A percentile compares a stretch with the other conserved stretches of the same genome.
Evolutionary conservation across 2,797 vertebrate genomes (phyloP).

Genomic region (Simalia tracyae): DNA sequence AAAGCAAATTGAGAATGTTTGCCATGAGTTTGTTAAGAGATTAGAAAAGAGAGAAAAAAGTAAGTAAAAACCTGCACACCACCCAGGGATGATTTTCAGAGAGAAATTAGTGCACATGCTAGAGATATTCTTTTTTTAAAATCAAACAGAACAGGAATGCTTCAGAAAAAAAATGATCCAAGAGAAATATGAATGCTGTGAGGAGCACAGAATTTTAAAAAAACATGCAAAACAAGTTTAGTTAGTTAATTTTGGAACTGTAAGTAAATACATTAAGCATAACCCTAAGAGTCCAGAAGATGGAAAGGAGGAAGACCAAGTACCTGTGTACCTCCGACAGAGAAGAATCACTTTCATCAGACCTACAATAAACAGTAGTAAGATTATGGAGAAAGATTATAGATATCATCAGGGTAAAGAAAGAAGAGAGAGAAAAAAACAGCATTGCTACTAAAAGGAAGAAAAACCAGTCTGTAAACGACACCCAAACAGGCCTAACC

Average conservation of each 20-base stretch:
- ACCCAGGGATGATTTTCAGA: neutral
- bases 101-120: slow-evolving; percentile 9
- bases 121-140: neutral
- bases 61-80: neutral
- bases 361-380: slow-evolving; percentile 81
- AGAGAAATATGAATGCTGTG: neutral
- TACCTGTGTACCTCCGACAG: slow-evolving; percentile 89
- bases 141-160: neutral
- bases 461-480: slow-evolving; percentile 49
- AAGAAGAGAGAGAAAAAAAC: slow-evolving; percentile 32
- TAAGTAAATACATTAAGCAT: slow-evolving; percentile 45
- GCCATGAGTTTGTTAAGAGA: neutral
- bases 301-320: slow-evolving; percentile 71
- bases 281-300: slow-evolving; percentile 59
- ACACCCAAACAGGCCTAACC: slow-evolving; percentile 22
- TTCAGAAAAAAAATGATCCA: neutral
- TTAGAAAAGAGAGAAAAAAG: neutral
- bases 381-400: slow-evolving; percentile 74
- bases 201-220: neutral
- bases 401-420: slow-evolving; percentile 72
- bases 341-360: slow-evolving; percentile 86
- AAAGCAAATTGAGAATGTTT: neutral
- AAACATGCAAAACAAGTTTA: slow-evolving; percentile 8
- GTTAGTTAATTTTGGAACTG: slow-evolving; percentile 56
- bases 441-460: slow-evolving; percentile 59